These are phyloP conservation scores for Spizaetus ornatus DNA, from an alignment of 2,113 vertebrate species.

Conservation along the genomic window DNA sequence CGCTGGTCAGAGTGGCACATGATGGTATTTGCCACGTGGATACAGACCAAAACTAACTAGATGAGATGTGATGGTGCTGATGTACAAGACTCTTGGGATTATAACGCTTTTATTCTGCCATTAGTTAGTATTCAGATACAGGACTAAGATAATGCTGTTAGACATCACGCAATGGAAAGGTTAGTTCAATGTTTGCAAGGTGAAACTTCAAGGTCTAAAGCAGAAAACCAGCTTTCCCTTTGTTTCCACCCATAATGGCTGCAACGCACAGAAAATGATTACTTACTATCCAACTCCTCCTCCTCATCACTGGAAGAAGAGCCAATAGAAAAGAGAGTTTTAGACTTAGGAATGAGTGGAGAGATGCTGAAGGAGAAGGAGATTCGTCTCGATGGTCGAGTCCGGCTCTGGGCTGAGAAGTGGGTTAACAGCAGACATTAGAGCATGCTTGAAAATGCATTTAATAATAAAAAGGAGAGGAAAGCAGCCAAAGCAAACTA, in stretches of 20 bases:
- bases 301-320: slow-evolving; percentile 92
- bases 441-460: slow-evolving; percentile 52
- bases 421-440: slow-evolving; percentile 75
- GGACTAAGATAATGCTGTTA: neutral
- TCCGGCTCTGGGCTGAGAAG: slow-evolving; percentile 76
- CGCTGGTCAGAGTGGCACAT: neutral
- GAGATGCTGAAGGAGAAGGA: slow-evolving; percentile 93
- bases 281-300: slow-evolving; percentile 89
- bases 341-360: slow-evolving; percentile 89
- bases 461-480: slow-evolving; percentile 35
- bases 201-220: neutral
- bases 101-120: neutral
- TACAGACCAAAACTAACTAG: neutral
- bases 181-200: neutral
- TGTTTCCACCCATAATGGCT: neutral
- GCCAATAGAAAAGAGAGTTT: slow-evolving; percentile 83
- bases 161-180: neutral
- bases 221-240: neutral
- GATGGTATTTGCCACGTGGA: neutral
- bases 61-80: neutral
- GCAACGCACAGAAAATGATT: slow-evolving; percentile 30
- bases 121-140: neutral
- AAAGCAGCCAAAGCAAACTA: neutral
- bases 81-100: neutral
- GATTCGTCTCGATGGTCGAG: slow-evolving; percentile 81